phyloP scores from a whole-genome alignment of 2,113 vertebrate genomes.

The Petrocephalus microphthalmus region DNA sequence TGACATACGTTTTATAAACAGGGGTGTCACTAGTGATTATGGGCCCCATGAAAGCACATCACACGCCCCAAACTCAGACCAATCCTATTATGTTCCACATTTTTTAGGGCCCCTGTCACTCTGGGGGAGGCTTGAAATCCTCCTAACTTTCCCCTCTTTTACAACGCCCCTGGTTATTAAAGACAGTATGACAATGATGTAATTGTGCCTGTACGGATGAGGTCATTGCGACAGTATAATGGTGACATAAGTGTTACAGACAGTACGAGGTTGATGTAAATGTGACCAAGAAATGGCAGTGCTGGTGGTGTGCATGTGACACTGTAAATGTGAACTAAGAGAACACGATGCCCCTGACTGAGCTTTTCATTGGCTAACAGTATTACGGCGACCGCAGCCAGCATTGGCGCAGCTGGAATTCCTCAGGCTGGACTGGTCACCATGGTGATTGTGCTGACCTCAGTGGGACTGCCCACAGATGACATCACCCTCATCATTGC shows the following conservation, averaged over 20 bases:
- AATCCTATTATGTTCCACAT: neutral
- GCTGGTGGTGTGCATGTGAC: neutral
- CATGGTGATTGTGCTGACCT: constrained; percentile 95
- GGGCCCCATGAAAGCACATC: neutral
- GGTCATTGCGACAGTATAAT: neutral
- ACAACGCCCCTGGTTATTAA: neutral
- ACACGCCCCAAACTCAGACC: neutral
- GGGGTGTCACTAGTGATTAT: neutral
- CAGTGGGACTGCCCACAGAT: constrained; percentile 91
- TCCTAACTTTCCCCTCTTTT: neutral
- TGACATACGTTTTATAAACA: neutral
- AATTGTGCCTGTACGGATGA: neutral
- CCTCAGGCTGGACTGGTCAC: constrained; percentile 95
- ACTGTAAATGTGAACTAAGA: neutral
- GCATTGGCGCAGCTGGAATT: constrained; percentile 94
- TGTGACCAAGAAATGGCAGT: neutral
- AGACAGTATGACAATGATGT: neutral
- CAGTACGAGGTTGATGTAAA: neutral
- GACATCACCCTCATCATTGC: constrained; percentile 94
- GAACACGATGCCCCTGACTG: neutral
- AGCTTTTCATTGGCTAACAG: constrained; percentile 48
- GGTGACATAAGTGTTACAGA: neutral
- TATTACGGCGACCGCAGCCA: constrained; percentile 93
- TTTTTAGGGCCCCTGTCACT: neutral
- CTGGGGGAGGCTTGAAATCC: neutral